phyloP scores from a whole-genome alignment of 1,140 invertebrate species.

The Aricia agestis region DNA sequence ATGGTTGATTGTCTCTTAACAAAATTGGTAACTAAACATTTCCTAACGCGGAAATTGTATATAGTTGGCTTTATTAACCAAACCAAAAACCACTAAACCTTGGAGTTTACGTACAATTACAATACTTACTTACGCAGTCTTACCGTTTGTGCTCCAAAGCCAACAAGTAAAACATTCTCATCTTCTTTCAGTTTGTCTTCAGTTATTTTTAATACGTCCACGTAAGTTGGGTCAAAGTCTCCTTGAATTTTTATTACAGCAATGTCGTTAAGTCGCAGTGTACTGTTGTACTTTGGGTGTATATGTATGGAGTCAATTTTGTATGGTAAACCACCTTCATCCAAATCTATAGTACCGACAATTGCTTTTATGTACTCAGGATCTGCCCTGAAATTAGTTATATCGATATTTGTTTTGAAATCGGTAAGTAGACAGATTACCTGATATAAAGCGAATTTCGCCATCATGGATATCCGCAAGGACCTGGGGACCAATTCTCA shows the following conservation, averaged over 20 bases:
- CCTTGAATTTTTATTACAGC: slow-evolving; percentile 47
- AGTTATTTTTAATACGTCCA: slow-evolving; percentile 38
- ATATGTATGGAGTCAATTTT: slow-evolving; percentile 39
- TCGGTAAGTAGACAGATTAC: too few species aligned
- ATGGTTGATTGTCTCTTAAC: too few species aligned
- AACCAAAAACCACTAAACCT: too few species aligned
- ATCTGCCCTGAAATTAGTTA: slow-evolving; percentile 46
- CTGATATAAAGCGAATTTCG: too few species aligned
- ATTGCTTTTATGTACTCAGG: slow-evolving; percentile 49
- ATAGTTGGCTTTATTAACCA: too few species aligned
- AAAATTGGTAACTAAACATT: too few species aligned
- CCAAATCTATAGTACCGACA: slow-evolving; percentile 51
- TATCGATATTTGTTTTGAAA: too few species aligned
- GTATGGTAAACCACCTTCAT: slow-evolving; percentile 38
- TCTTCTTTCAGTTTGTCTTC: slow-evolving; percentile 38
- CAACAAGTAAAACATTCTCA: slow-evolving; percentile 46
- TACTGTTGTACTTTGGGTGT: slow-evolving; percentile 45
- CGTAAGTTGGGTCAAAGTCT: slow-evolving; percentile 38
- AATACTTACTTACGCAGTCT: neutral
- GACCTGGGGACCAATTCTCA: too few species aligned
- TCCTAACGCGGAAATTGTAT: too few species aligned
- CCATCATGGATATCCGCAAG: too few species aligned
- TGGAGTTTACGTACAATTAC: too few species aligned
- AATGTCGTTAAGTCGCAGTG: slow-evolving; percentile 47
- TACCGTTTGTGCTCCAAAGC: slow-evolving; percentile 58